phyloP scores from a whole-genome alignment of 2,888 invertebrate genomes.

The Drosophila borealis region DNA sequence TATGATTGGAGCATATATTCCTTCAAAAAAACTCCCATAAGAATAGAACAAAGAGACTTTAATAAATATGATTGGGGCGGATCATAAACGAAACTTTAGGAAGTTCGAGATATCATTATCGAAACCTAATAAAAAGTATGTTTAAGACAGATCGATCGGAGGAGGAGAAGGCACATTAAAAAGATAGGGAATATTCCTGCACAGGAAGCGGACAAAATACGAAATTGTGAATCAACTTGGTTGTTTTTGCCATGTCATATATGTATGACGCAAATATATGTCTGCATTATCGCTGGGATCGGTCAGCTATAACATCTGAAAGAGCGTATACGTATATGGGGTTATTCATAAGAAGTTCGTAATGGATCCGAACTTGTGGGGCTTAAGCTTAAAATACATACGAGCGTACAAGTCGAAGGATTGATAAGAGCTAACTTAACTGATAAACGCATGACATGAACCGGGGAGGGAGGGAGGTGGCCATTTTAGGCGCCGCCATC shows the following conservation, averaged over 20 bases:
- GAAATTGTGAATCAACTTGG: not conserved
- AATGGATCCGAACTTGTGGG: slow-evolving; percentile 29
- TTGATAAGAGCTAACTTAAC: slow-evolving; percentile 72
- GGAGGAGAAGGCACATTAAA: not conserved
- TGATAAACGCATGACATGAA: slow-evolving; percentile 67
- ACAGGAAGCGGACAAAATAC: not conserved
- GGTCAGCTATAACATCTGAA: slow-evolving; percentile 25
- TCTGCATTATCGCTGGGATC: slow-evolving; percentile 19
- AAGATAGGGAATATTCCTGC: not conserved
- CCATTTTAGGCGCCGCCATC: slow-evolving; percentile 43
- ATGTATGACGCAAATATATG: not conserved
- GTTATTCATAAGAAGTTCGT: slow-evolving; percentile 43
- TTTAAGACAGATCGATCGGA: too few relatives aligned
- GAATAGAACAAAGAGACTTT: not conserved
- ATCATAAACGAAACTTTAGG: too few relatives aligned
- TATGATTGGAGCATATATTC: not conserved
- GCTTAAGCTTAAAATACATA: slow-evolving; percentile 63
- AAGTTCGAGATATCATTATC: too few relatives aligned
- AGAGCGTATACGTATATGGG: slow-evolving; percentile 36
- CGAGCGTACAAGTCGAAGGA: slow-evolving; percentile 55
- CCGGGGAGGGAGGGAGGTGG: not conserved
- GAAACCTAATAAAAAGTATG: too few relatives aligned
- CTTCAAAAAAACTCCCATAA: not conserved
- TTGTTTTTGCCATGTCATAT: not conserved
- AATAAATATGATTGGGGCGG: too few relatives aligned